Percentiles rank a stretch among this genome's conserved stretches.
Evolutionary conservation across 2,888 invertebrate genomes (phyloP).

Genomic region (Frankliniella intonsa): DNA sequence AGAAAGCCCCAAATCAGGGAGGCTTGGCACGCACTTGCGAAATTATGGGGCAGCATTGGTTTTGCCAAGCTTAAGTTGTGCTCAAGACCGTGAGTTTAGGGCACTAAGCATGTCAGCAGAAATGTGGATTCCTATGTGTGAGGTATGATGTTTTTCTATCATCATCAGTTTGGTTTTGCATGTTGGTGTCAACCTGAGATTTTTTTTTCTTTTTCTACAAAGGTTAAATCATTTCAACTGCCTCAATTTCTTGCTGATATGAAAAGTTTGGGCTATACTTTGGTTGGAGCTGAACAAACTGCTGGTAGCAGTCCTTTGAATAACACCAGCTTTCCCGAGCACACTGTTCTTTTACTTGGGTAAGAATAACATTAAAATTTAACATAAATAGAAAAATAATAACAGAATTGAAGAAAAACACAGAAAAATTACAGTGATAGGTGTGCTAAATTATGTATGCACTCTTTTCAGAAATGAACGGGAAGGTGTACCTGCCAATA

Average conservation of each 20-base stretch:
- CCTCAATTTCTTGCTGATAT: constrained; percentile 63
- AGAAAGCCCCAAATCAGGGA: constrained; percentile 82
- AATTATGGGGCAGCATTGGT: constrained; percentile 76
- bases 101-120: constrained; percentile 87
- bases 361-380: constrained; percentile 47
- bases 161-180: not conserved
- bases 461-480: constrained; percentile 76
- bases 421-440: constrained; percentile 28
- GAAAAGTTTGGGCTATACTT: constrained; percentile 65
- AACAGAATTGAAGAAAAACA: constrained; percentile 26
- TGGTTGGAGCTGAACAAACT: constrained; percentile 91
- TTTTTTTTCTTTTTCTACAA: constrained; percentile 34
- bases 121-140: constrained; percentile 74
- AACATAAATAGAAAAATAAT: not conserved
- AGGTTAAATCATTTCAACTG: constrained; percentile 63
- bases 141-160: constrained; percentile 49
- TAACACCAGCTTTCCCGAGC: constrained; percentile 69
- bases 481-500: constrained; percentile 79
- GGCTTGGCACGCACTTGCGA: constrained; percentile 90
- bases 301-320: constrained; percentile 68
- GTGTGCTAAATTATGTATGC: constrained; percentile 29
- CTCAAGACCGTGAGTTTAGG: constrained; percentile 74
- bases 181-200: constrained; percentile 30
- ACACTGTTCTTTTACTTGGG: constrained; percentile 81
- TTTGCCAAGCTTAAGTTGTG: constrained; percentile 61